Evolutionary conservation across 2,113 vertebrate genomes (phyloP).

Genomic region (Etheostoma spectabile): DNA sequence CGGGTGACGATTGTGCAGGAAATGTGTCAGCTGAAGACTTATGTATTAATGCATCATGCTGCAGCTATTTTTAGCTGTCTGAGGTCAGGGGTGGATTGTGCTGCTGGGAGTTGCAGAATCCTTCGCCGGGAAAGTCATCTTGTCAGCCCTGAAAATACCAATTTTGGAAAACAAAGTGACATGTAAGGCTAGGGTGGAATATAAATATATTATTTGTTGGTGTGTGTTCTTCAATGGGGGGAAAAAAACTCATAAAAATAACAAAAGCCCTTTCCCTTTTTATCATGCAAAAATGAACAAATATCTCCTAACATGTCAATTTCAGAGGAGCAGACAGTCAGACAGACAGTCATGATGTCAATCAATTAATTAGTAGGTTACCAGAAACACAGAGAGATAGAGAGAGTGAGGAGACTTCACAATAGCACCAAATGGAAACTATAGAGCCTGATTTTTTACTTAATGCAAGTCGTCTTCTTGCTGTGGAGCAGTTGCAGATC

Average conservation of each 20-base stretch:
- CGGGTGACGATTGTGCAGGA: slow-evolving; percentile 54
- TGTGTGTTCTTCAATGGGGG: background rate
- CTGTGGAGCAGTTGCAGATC: slow-evolving; percentile 10
- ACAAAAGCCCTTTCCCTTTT: background rate
- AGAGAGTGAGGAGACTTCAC: too few relatives aligned
- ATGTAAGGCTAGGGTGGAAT: slow-evolving; percentile 1
- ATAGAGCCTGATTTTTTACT: background rate
- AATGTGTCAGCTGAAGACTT: slow-evolving; percentile 41
- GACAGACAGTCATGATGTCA: too few relatives aligned
- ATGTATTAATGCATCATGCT: slow-evolving; percentile 67
- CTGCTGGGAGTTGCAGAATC: slow-evolving; percentile 77
- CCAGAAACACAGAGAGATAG: too few relatives aligned
- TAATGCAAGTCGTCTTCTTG: background rate
- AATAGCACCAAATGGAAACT: too few relatives aligned
- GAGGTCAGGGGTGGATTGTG: slow-evolving; percentile 73
- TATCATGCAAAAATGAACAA: background rate
- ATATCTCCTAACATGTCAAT: too few relatives aligned
- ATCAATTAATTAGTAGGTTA: too few relatives aligned
- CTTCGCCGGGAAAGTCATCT: slow-evolving; percentile 67
- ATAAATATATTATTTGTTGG: background rate
- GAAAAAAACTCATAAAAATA: background rate
- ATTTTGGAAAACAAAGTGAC: slow-evolving; percentile 54
- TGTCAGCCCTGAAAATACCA: slow-evolving; percentile 53
- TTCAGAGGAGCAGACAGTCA: too few relatives aligned
- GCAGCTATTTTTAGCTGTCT: slow-evolving; percentile 86